Percentiles rank a stretch among this genome's conserved stretches.
phyloP scores from a whole-genome alignment of 2,888 invertebrate species.

The Cecidostiba fungosa region DNA sequence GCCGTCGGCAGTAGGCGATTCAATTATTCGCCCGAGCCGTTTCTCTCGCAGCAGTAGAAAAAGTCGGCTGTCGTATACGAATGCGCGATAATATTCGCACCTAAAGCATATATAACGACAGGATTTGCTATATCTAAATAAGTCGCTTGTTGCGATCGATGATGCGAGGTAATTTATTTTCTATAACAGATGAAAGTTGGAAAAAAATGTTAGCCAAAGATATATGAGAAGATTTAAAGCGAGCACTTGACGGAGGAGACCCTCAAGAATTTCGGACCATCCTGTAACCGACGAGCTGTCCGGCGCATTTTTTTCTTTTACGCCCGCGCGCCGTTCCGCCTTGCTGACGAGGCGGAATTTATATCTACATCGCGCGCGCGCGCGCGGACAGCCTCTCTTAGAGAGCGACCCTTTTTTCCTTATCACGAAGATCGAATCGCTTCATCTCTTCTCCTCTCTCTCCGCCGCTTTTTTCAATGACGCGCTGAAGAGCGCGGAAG shows the following conservation, averaged over 20 bases:
- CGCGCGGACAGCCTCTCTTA: neutral
- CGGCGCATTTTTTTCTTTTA: neutral
- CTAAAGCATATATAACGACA: neutral
- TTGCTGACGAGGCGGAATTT: conserved; percentile 50
- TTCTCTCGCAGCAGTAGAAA: neutral
- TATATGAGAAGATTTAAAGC: neutral
- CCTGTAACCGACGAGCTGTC: neutral
- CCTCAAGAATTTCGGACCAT: conserved; percentile 26
- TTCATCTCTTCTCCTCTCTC: neutral
- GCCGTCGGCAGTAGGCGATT: conserved; percentile 20
- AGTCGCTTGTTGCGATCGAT: too few relatives aligned
- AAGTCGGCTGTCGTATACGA: neutral
- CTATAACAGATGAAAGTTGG: too few relatives aligned
- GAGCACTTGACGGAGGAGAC: neutral
- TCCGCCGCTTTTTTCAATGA: conserved; percentile 21
- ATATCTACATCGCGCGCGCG: conserved; percentile 26
- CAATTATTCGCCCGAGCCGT: conserved; percentile 29
- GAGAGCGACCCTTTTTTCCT: conserved; percentile 48
- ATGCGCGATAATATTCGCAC: neutral
- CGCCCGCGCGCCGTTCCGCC: neutral
- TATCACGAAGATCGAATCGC: conserved; percentile 20
- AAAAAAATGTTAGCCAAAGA: neutral
- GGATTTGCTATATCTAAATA: neutral
- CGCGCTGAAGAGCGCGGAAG: neutral
- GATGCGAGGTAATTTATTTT: too few relatives aligned